A percentile compares a stretch with the other conserved stretches of the same genome.
These are phyloP conservation scores for Yoshiicerus persimilis DNA, from an alignment of 1,140 invertebrate species.

Conservation along the genomic window DNA sequence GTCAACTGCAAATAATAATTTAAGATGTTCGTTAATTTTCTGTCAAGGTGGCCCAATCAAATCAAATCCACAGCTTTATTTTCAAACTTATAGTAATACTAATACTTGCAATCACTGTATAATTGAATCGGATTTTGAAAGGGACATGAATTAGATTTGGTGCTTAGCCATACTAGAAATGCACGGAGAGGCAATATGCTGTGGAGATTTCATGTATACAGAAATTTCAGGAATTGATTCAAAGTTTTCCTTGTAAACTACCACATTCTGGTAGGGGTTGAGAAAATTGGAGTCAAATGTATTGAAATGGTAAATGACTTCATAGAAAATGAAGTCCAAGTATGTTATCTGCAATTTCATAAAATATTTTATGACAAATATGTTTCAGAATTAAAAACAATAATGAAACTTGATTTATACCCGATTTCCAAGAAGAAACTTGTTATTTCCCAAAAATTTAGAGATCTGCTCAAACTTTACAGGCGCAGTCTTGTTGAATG, in stretches of 20 bases:
- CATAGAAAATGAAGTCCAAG: conserved; percentile 58
- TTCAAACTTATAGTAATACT: too few relatives aligned
- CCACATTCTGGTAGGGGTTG: conserved; percentile 53
- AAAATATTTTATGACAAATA: not conserved
- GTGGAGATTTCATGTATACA: conserved; percentile 50
- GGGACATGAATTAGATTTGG: not conserved
- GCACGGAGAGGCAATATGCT: not conserved
- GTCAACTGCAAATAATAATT: too few relatives aligned
- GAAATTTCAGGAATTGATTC: conserved; percentile 52
- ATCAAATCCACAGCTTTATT: too few relatives aligned
- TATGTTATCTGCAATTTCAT: conserved; percentile 53
- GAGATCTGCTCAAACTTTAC: not conserved
- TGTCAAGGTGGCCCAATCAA: too few relatives aligned
- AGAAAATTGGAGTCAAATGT: conserved; percentile 53
- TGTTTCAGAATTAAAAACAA: not conserved
- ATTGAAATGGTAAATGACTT: conserved; percentile 54
- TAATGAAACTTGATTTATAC: not conserved
- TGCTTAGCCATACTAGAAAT: not conserved
- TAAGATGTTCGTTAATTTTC: too few relatives aligned
- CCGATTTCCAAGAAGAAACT: not conserved
- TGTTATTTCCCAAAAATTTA: not conserved
- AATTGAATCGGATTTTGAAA: too few relatives aligned
- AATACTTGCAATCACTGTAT: too few relatives aligned
- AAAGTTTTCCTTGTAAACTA: conserved; percentile 53
- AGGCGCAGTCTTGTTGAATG: not conserved